These are phyloP conservation scores for Microlaimidae sp. DNA, from an alignment of 2,888 invertebrate genomes.

Conservation along the genomic window DNA sequence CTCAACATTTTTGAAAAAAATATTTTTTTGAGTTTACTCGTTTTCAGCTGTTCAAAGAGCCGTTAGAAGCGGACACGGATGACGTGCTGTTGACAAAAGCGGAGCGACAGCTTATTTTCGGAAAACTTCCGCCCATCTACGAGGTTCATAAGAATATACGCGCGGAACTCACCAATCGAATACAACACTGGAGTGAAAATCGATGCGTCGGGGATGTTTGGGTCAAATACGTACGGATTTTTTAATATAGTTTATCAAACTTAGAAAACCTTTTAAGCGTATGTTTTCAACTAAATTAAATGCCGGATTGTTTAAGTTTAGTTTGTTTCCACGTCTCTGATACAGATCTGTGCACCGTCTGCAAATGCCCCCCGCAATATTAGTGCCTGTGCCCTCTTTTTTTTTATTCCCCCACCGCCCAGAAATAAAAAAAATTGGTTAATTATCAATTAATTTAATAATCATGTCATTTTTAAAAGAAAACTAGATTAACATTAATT, in stretches of 20 bases:
- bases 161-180: conserved; percentile 44
- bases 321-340: no score
- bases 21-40: neutral
- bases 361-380: neutral
- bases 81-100: conserved; percentile 62
- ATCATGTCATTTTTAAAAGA: no score
- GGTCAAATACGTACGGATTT: conserved; percentile 50
- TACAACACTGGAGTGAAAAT: conserved; percentile 71
- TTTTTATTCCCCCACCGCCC: neutral
- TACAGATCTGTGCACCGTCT: no score
- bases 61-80: conserved; percentile 56
- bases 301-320: no score
- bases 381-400: neutral
- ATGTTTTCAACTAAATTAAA: no score
- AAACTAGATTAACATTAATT: no score
- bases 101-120: conserved; percentile 83
- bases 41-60: conserved; percentile 69
- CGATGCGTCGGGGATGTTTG: conserved; percentile 69
- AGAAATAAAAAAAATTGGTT: no score
- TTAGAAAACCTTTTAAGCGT: no score
- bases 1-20: neutral
- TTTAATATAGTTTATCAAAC: no score
- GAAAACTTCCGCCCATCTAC: conserved; percentile 80
- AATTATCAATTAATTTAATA: no score
- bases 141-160: conserved; percentile 67